Evolutionary conservation across 2,797 vertebrate genomes (phyloP).

Genomic region (Coreius guichenoti): DNA sequence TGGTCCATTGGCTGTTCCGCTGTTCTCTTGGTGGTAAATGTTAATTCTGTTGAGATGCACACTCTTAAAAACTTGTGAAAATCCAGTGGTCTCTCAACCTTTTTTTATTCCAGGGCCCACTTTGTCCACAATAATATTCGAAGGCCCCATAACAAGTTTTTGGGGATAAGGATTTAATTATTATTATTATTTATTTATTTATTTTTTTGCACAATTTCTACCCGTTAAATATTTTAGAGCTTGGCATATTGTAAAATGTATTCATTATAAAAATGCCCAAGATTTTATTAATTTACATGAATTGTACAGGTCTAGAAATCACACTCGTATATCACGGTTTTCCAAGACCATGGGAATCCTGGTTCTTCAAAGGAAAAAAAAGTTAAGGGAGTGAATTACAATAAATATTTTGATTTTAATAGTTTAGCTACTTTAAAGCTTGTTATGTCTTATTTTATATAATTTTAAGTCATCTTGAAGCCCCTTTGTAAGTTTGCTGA

Average conservation of each 20-base stretch:
- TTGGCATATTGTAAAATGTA: background rate
- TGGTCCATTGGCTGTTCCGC: slow-evolving; percentile 3
- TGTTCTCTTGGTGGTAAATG: background rate
- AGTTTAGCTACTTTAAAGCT: background rate
- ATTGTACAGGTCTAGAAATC: background rate
- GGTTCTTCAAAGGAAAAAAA: background rate
- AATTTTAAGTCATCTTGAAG: background rate
- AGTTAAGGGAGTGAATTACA: background rate
- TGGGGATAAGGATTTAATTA: no score
- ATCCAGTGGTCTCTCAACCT: background rate
- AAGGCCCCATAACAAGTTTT: background rate
- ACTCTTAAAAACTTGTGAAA: background rate
- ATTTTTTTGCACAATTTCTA: background rate
- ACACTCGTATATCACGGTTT: background rate
- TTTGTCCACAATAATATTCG: background rate
- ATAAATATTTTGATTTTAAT: background rate
- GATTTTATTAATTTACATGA: background rate
- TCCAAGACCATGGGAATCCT: background rate
- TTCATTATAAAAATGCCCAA: background rate
- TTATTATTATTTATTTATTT: no score
- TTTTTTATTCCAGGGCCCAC: background rate
- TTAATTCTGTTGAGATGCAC: background rate
- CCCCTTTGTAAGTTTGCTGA: background rate
- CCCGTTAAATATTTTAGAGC: background rate
- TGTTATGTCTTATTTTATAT: background rate